Base-by-base conservation (phyloP, 1,140 invertebrate species). In the Apis cerana region DNA sequence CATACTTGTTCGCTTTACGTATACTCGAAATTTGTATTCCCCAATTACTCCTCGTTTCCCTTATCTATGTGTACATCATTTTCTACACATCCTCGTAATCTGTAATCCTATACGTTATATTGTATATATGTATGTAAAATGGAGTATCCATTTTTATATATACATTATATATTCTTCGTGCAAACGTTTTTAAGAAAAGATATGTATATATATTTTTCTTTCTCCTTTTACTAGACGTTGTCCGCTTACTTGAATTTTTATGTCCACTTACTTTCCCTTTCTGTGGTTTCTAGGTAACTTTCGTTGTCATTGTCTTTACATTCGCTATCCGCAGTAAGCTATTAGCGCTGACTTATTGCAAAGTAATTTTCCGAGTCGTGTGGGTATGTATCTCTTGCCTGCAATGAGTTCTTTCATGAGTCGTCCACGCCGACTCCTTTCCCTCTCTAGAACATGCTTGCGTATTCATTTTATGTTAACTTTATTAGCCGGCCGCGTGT, bases 231-330 rank as follows among this genome's bases (percentile, higher is more conserved):
- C 19, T 82, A 62, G 48, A 58, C 76, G 59, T 23, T 84, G n/a
- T 13, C 74, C 4, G 43, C 67, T 27, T 15, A 48, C n/a, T 5
- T 54, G 48, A 61, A 76, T 81, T n/a, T 83, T 21, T 48, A 48
- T 43, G 19, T 70, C 69, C 59, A 52, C 65, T 68, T 79, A 71
- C 5, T 56, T 27, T 19, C 84, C 87, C 33, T 85, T 77, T 85
- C 72, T 87, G 43, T 84, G 80, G 64, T 90, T 87, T 89, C 50
- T 81, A 86, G 67, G 71, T 87, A 88, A 43, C 80, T 89, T 84
- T 85, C 62, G 54, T 83, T 80, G 78, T 83, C 71, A 27, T 85
- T 86, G 68, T 76, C 65, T 78, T 80, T 86, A 54, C 52, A 76
- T 80, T 83, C 52, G 61, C 78, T 83, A 71, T 9, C 64, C 75